Evolutionary conservation across 2,797 vertebrate genomes (phyloP), one percentile per base, ranked within the genome.

Genomic region (Pangasius larnaudii): DNA sequence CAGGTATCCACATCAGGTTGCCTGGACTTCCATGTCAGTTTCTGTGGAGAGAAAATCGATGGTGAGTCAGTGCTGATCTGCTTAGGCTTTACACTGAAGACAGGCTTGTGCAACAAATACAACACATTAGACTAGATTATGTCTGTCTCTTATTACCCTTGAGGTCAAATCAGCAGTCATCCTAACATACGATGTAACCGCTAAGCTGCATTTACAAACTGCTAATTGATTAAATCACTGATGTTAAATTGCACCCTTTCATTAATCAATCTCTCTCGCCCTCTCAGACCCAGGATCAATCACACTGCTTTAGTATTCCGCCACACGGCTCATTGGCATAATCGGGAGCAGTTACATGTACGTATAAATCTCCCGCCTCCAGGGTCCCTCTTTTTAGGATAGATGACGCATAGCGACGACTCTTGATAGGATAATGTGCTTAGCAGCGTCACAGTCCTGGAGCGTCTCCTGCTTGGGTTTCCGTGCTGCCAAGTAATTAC

Each of bases 21-120:
- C 92, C 97, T 98, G 95, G 98, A 99, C 96, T 98, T 99, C 98
- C 98, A 99, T 30, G 98, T 99, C 95, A 99, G 94, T 96, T 99
- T 99, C 98, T 99, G 94, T 88, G 91, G 93, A 92, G 92, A 96
- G 86, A 13, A 86, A 88, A 91, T 91, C 83, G 85, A 91, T 91
- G 11, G 7, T 2, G 67, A 79, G 86, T 92, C 87, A 86, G 90
- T 86, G 27, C 53, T 59, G 90, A 88, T 83, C 53, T 72, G 79
- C 85, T 86, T 89, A 72, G 79, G 83, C 86, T 79, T 90, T 42
- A 71, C 67, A 71, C 74, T 24, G 39, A 74, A 78, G 87, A 82
- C 87, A 74, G 56, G 51, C 84, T 72, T 58, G 51, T 85, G 51
- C 80, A 65, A 27, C n/a, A 30, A 82, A 56, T 19, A n/a, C 51